Percentiles rank a stretch among this genome's conserved stretches.
These are phyloP conservation scores for Pseudocheirus occidentalis DNA, from an alignment of 2,797 vertebrate species.

Conservation along the genomic window DNA sequence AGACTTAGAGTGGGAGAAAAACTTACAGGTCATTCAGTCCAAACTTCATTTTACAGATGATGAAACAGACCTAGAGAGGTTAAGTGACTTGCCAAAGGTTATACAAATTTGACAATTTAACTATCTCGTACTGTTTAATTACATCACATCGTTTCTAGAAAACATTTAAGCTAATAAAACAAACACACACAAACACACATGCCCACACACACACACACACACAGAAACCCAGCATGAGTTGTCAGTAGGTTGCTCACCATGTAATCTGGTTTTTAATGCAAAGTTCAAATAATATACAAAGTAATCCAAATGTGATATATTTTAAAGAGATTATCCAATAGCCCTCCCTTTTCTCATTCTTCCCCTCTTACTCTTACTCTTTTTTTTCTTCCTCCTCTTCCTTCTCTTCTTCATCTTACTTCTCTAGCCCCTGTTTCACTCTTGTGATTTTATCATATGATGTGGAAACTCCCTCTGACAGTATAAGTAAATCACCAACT, in stretches of 20 bases:
- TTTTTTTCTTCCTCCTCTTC: neutral
- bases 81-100: slow-evolving; percentile 29
- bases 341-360: slow-evolving; percentile 14
- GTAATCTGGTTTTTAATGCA: neutral
- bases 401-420: neutral
- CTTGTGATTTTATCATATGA: neutral
- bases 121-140: neutral
- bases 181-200: neutral
- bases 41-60: neutral
- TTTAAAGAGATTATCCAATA: slow-evolving; percentile 38
- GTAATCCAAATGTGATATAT: neutral
- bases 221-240: neutral
- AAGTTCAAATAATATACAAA: slow-evolving; percentile 7
- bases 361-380: neutral
- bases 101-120: slow-evolving; percentile 17
- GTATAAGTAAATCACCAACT: neutral
- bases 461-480: neutral
- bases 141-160: neutral
- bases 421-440: neutral
- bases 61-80: neutral
- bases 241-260: neutral
- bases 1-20: neutral
- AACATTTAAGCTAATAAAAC: neutral
- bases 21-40: neutral
- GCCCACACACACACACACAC: neutral